Base-by-base conservation (phyloP, 1,140 invertebrate species). In the Zaprionus kolodkinae region DNA sequence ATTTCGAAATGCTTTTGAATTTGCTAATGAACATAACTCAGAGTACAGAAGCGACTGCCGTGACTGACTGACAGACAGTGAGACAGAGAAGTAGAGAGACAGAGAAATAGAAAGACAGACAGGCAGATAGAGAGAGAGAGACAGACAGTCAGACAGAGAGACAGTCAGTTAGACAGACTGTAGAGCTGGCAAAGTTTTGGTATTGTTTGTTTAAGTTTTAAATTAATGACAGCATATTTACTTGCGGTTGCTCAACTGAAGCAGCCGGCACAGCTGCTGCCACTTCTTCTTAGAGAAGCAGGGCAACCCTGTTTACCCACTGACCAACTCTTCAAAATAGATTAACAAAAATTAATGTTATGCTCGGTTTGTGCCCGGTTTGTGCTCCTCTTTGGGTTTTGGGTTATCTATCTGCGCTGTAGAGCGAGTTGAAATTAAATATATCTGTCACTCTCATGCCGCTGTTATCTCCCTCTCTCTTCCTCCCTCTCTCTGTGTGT, bases 21-120 rank as follows among this genome's bases (percentile, higher is more conserved):
- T 74, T 89, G 81, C 88, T 91, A 91, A 91, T 91, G 89, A 91
- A 89, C 88, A 89, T 89, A 91, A 82, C 88, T 91, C 81, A 82
- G 30, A 72, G 60, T 52, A 64, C 59, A 52, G 64, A n/a, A 27
- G 52, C 60, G 33, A 2, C 15, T 11, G 48, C 63, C 69, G 64
- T 59, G 55, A 74, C 70, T 50, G 67, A 69, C 59, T 55, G 76
- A 43, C 64, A 43, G 67, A 45, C 57, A 59, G 36, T 56, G 50
- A 50, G 52, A 21, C n/a, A n/a, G n/a, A n/a, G n/a, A n/a, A n/a
- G n/a, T n/a, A 21, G 21, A 45, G 45, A 62, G 30, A 56, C 55
- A 56, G 59, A 35, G 45, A 62, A 25, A 56, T 50, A 56, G 59
- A 35, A 55, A 36, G 62, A 45, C 40, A 63, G 50, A 72, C 45